These are phyloP conservation scores for Onychostoma macrolepis DNA, from an alignment of 2,113 vertebrate genomes.

Conservation along the genomic window DNA sequence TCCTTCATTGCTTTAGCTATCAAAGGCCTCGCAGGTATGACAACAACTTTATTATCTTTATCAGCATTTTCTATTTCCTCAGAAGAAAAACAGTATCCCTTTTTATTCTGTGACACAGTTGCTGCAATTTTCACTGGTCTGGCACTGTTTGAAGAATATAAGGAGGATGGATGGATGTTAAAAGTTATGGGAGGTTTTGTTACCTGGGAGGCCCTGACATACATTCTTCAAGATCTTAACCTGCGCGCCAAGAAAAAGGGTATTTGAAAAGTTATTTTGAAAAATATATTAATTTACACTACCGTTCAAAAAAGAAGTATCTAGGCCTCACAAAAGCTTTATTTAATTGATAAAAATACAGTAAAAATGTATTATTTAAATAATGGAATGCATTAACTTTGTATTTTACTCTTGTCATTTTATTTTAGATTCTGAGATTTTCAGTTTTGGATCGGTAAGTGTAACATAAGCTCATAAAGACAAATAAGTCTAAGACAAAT, in stretches of 20 bases:
- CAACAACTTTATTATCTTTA: neutral
- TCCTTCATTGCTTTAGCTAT: constrained; percentile 64
- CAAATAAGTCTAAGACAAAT: no score
- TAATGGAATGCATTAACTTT: neutral
- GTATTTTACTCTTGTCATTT: neutral
- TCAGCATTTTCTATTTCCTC: neutral
- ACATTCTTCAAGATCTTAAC: constrained; percentile 62
- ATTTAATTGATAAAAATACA: neutral
- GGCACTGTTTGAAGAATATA: constrained; percentile 58
- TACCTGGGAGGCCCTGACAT: constrained; percentile 73
- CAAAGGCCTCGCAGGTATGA: constrained; percentile 74
- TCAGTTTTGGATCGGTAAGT: constrained; percentile 2
- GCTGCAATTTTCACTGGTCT: constrained; percentile 77
- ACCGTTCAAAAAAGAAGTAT: neutral
- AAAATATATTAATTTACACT: neutral
- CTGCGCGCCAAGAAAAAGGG: constrained; percentile 51
- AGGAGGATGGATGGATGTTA: constrained; percentile 64
- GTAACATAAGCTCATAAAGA: neutral
- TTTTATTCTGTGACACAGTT: constrained; percentile 63
- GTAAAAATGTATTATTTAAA: neutral
- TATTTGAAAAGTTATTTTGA: constrained; percentile 15
- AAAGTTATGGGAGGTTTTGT: constrained; percentile 78
- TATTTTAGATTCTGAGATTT: constrained; percentile 15
- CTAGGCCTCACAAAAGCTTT: neutral
- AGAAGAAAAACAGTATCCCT: neutral